These are phyloP conservation scores for Tringa solitaria DNA, from an alignment of 2,113 vertebrate genomes.

Conservation along the genomic window DNA sequence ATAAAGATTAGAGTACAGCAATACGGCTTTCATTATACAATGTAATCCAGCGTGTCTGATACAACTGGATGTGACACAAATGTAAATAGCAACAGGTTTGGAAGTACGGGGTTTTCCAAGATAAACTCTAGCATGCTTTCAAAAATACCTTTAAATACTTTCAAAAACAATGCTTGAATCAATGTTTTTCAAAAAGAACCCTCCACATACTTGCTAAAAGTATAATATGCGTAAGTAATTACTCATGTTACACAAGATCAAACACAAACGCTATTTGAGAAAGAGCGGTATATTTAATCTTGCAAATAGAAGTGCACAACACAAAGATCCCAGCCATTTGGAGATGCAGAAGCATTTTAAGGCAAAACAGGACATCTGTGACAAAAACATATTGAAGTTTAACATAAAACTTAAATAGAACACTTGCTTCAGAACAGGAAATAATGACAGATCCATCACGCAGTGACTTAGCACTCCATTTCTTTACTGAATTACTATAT, in stretches of 20 bases:
- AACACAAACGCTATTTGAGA: not conserved
- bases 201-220: not conserved
- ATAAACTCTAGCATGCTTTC: not conserved
- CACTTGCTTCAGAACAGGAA: not conserved
- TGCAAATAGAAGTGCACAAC: not conserved
- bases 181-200: not conserved
- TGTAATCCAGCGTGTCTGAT: slow-evolving; percentile 58
- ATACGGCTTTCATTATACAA: slow-evolving; percentile 54
- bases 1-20: slow-evolving; percentile 67
- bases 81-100: slow-evolving; percentile 50
- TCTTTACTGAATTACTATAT: not conserved
- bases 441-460: not conserved
- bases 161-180: not conserved
- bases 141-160: not conserved
- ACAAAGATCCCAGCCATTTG: not conserved
- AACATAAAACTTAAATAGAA: not conserved
- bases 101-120: not conserved
- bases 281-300: not conserved
- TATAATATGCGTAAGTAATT: not conserved
- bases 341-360: not conserved
- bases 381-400: not conserved
- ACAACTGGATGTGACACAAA: slow-evolving; percentile 51
- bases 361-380: not conserved
- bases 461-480: not conserved
- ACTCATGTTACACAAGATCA: not conserved